Base-by-base conservation (phyloP, 2,888 invertebrate species). In the Phanerotoma sp. region DNA sequence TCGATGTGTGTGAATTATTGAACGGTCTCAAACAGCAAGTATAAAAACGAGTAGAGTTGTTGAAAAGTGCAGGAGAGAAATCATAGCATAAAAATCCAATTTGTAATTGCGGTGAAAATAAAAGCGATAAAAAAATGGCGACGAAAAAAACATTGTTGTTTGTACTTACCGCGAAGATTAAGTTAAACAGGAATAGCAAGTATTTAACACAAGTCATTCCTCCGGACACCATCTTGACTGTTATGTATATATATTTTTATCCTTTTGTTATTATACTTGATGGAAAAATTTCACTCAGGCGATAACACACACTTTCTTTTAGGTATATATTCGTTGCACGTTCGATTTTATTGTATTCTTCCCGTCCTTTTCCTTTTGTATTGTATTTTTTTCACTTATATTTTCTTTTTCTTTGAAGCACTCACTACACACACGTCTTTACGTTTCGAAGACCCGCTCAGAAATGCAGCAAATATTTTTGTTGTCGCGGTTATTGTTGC, bases 171-270 rank as follows among this genome's bases (percentile, higher is more conserved):
- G 91, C 92, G 40, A 93, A 90, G 65, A 92, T 79, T 65, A 93
- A 83, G 79, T 93, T 94, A 82, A 93, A 92, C 66, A 88, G 83
- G 78, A 93, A 93, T 46, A 94, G 84, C 57, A 94, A 83, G 77
- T 91, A 93, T 80, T 94, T 94, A 67, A 93, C 86, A 80, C 92
- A 92, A 68, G 90, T 86, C 86, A 91, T 89, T 73, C 90, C 89
- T 65, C 86, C 86, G 68, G 87, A 83, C 80, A 88, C 88, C 88
- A 88, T 89, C 77, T 79, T 82, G 70, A 61, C 64, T 62, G 65
- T 48, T 53, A 44, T n/a, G n/a, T n/a, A n/a, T n/a, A n/a, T n/a
- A n/a, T n/a, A n/a, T n/a, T n/a, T 44, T 20, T 44, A 3, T 33
- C 35, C 15, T 37, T 16, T 32, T 20, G 40, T 51, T 40, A 35